Conservation (phyloP, 2,113 vertebrate genomes). For the Eubucco bourcierii region DNA sequence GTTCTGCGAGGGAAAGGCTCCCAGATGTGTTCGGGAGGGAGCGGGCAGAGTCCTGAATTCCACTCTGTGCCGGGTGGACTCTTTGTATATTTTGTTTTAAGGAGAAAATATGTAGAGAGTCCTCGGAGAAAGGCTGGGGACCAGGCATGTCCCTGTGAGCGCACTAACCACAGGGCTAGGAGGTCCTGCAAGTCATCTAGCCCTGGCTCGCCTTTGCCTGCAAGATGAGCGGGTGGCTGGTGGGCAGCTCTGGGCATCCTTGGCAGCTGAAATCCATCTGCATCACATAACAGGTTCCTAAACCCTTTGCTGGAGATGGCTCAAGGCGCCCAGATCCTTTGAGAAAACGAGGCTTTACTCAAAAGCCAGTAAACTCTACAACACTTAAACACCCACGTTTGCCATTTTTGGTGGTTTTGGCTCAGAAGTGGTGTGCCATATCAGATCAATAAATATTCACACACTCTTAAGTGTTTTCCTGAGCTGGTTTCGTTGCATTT, state of each 20-base stretch:
- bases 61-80: neutral
- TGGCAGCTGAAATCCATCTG: neutral
- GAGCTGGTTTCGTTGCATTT: neutral
- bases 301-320: neutral
- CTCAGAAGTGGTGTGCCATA: accelerated
- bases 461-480: accelerated
- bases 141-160: neutral
- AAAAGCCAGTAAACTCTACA: accelerated
- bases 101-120: slow-evolving; percentile 29
- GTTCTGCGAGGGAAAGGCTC: slow-evolving; percentile 55
- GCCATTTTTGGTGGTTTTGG: neutral
- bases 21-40: slow-evolving; percentile 53
- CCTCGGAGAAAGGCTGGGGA: neutral
- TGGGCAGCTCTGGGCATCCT: neutral
- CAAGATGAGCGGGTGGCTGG: neutral
- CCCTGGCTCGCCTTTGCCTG: neutral
- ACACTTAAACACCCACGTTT: neutral
- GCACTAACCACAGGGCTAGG: neutral
- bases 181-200: neutral
- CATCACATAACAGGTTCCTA: neutral
- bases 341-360: neutral
- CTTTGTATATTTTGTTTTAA: slow-evolving; percentile 64
- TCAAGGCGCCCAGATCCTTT: neutral
- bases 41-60: slow-evolving; percentile 47
- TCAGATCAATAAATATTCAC: slow-evolving; percentile 25